phyloP scores from a whole-genome alignment of 2,113 vertebrate species.

The Oceanodroma tethys region DNA sequence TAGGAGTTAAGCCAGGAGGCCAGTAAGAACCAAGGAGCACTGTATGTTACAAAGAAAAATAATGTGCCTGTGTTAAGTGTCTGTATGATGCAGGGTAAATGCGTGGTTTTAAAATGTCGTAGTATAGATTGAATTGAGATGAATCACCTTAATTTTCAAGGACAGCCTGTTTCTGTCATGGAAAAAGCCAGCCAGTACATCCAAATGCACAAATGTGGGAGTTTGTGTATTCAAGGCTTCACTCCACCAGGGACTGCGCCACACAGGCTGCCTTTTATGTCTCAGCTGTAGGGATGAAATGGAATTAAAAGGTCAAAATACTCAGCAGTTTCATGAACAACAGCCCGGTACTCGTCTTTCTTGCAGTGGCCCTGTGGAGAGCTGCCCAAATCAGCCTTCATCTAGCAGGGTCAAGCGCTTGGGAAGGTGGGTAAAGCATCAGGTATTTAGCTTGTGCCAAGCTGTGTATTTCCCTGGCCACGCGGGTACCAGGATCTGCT shows the following conservation, averaged over 20 bases:
- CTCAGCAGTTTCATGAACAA: not conserved
- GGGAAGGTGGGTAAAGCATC: not conserved
- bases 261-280: not conserved
- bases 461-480: not conserved
- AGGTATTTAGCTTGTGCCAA: not conserved
- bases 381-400: not conserved
- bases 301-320: slow-evolving; percentile 19
- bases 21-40: not conserved
- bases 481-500: not conserved
- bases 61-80: not conserved
- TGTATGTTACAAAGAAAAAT: not conserved
- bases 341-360: not conserved
- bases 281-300: not conserved
- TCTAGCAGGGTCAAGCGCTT: not conserved
- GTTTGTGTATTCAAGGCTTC: not conserved
- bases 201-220: not conserved
- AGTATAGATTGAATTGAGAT: slow-evolving; percentile 19
- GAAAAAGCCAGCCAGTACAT: not conserved
- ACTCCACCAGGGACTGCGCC: not conserved
- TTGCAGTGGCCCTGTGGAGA: not conserved
- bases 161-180: not conserved
- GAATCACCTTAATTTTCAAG: slow-evolving; percentile 17
- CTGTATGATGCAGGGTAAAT: not conserved
- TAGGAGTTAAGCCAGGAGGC: not conserved
- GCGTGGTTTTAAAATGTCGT: not conserved